Conservation (phyloP, 2,888 invertebrate genomes). For the Thumatha senex region DNA sequence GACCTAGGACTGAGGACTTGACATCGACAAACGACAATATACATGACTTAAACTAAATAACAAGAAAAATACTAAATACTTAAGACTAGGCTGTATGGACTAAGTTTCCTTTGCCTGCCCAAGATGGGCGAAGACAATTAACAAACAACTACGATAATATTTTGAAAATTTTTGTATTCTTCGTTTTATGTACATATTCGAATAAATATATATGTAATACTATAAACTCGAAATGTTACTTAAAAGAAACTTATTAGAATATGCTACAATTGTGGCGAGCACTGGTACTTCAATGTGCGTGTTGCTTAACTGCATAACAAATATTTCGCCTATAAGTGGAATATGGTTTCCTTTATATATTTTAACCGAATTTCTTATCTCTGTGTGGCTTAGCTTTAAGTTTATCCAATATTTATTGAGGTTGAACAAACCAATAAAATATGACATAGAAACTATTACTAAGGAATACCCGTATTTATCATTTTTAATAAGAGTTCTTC, state of each 20-base stretch:
- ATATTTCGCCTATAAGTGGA: slow-evolving; percentile 69
- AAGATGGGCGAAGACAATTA: too few relatives aligned
- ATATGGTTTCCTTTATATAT: slow-evolving; percentile 73
- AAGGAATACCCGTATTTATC: slow-evolving; percentile 55
- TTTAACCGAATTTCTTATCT: slow-evolving; percentile 62
- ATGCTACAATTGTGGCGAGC: slow-evolving; percentile 56
- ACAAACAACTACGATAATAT: too few relatives aligned
- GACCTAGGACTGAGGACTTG: too few relatives aligned
- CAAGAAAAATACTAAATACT: too few relatives aligned
- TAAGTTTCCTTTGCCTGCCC: too few relatives aligned
- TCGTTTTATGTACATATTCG: too few relatives aligned
- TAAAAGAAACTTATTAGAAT: slow-evolving; percentile 67
- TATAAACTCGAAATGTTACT: slow-evolving; percentile 51
- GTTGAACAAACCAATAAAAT: slow-evolving; percentile 78
- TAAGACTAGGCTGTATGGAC: too few relatives aligned
- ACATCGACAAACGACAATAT: too few relatives aligned
- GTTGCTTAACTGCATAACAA: slow-evolving; percentile 62
- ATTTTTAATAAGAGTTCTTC: slow-evolving; percentile 38
- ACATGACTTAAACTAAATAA: too few relatives aligned
- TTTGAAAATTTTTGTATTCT: too few relatives aligned
- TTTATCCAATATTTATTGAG: slow-evolving; percentile 79
- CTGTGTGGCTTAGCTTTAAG: slow-evolving; percentile 77
- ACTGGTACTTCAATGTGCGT: slow-evolving; percentile 58
- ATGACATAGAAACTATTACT: slow-evolving; percentile 59
- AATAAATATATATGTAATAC: too few relatives aligned